Conservation (phyloP, 2,888 invertebrate species). For the Germaria angustata region DNA sequence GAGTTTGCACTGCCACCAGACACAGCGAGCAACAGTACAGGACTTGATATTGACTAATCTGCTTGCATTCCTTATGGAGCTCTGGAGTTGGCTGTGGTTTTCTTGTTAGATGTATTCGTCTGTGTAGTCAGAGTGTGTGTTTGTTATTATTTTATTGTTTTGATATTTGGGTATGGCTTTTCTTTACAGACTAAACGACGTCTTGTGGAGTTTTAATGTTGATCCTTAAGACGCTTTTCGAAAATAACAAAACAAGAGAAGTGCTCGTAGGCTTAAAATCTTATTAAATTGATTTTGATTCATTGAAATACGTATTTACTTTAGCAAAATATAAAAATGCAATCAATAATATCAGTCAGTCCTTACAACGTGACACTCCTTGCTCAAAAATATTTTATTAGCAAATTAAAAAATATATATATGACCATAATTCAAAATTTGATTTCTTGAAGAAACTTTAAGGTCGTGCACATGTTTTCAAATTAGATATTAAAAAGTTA, state of each 20-base stretch:
- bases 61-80: conserved; percentile 21
- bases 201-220: conserved; percentile 61
- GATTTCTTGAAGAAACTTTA: not conserved
- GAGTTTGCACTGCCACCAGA: conserved; percentile 36
- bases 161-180: conserved; percentile 42
- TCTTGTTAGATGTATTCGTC: conserved; percentile 52
- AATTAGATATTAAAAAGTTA: no score
- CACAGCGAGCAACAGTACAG: conserved; percentile 15
- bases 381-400: not conserved
- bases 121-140: conserved; percentile 10
- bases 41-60: conserved; percentile 48
- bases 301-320: conserved; percentile 49
- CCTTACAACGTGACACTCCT: conserved; percentile 28
- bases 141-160: conserved; percentile 25
- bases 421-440: not conserved
- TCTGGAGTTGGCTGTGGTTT: conserved; percentile 38
- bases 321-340: conserved; percentile 38
- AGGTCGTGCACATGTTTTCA: not conserved
- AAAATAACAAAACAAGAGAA: conserved; percentile 22
- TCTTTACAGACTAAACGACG: conserved; percentile 60
- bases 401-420: no score
- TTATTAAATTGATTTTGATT: conserved; percentile 57
- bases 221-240: conserved; percentile 34
- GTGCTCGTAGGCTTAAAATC: conserved; percentile 41
- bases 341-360: conserved; percentile 30